Evolutionary conservation across 1,140 invertebrate genomes (phyloP), one percentile per base, ranked within the genome.

Genomic region (Charaxes varanes): DNA sequence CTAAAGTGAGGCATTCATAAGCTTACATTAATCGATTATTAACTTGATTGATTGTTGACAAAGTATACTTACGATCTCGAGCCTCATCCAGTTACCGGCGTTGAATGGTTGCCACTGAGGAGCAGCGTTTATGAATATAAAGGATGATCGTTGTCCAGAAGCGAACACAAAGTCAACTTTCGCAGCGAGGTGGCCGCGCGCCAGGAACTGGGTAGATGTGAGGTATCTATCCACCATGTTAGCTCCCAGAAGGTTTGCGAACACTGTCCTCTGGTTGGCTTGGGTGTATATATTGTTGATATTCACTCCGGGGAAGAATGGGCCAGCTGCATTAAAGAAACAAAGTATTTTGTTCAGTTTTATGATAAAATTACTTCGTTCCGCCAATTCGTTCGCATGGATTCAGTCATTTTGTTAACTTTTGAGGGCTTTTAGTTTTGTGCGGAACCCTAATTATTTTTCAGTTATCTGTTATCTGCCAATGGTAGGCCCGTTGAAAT

Each of bases 81-180:
- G 50, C 24, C 37, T 63, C 53, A 84, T 82, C 89, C 90, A 91
- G 64, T 91, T 91, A 19, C 87, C 88, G 28, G 80, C 87, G 49
- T 90, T 90, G 43, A 91, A 87, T 3, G 78, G 84, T 42, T 90
- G 88, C 90, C 90, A 91, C 41, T 89, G 89, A 1, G 89, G 89
- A 3, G 86, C 88, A 2, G 79, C 85, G 56, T 91, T 92, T 4
- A 89, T 85, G 59, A 88, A 91, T 50, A 87, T 87, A 66, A 89
- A 91, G 2, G 89, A 89, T n/a, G 88, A 74, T 0, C 87, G 82
- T 59, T 92, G 89, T 31, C 88, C 87, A 7, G 85, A 68, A 0
- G 85, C 89, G 45, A 86, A 90, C 1, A 90, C 74, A 28, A 87
- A 89, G 58, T 92, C 90, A 17, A 84, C 86, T 59, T 90, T 90